These are phyloP conservation scores for Dicranocentrus wangi DNA, from an alignment of 2,888 invertebrate genomes.

Conservation along the genomic window DNA sequence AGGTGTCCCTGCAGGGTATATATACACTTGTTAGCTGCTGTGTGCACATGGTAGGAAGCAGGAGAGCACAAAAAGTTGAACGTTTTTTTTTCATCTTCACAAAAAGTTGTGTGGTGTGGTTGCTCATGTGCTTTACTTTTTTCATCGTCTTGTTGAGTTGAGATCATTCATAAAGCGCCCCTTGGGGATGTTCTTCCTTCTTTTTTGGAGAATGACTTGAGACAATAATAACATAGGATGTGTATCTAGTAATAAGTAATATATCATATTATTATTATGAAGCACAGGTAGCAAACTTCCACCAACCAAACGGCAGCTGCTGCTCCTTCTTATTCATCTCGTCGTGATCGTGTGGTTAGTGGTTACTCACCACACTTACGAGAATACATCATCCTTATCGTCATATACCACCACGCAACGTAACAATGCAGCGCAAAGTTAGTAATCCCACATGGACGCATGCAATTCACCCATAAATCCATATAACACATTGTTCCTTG, in stretches of 20 bases:
- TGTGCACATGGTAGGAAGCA: conserved; percentile 4
- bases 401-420: conserved; percentile 39
- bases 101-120: not conserved
- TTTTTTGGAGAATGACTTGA: conserved; percentile 20
- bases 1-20: conserved; percentile 59
- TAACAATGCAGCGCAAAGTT: not conserved
- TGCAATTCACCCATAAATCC: conserved; percentile 57
- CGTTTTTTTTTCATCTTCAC: not conserved
- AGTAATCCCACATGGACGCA: conserved; percentile 22
- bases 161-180: conserved; percentile 59
- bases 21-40: conserved; percentile 23
- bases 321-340: conserved; percentile 23
- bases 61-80: not conserved
- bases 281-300: conserved; percentile 3
- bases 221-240: conserved; percentile 24
- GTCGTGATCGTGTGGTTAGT: not conserved
- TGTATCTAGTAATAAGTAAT: conserved; percentile 6
- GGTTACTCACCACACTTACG: not conserved
- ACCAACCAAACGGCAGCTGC: conserved; percentile 6
- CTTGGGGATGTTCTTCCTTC: conserved; percentile 30
- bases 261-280: conserved; percentile 35
- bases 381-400: conserved; percentile 18
- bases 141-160: conserved; percentile 15
- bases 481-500: conserved; percentile 53
- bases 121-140: conserved; percentile 39